A percentile compares a stretch with the other conserved stretches of the same genome.
phyloP scores from a whole-genome alignment of 2,888 invertebrate species.

The Baronia brevicornis region DNA sequence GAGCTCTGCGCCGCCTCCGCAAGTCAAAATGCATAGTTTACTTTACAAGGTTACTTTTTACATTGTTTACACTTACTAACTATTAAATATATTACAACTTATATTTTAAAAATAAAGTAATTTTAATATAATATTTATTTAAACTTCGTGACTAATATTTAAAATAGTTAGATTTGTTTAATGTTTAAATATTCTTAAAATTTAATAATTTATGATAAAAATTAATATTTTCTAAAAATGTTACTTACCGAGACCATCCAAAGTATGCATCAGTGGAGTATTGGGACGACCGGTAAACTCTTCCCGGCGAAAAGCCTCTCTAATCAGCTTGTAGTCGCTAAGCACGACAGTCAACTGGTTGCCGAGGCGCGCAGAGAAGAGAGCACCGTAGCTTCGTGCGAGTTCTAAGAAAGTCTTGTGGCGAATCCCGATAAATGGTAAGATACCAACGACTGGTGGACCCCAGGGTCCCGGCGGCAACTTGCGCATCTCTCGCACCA shows the following conservation, averaged over 20 bases:
- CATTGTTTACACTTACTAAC: too few relatives aligned
- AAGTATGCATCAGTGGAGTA: conserved; percentile 88
- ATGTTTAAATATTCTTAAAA: neutral
- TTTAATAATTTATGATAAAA: neutral
- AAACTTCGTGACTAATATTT: too few relatives aligned
- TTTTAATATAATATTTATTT: neutral
- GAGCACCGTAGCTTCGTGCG: conserved; percentile 84
- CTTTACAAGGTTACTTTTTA: too few relatives aligned
- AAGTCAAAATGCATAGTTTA: conserved; percentile 23
- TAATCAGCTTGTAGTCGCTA: conserved; percentile 89
- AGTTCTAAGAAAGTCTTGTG: conserved; percentile 87
- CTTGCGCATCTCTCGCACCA: conserved; percentile 57
- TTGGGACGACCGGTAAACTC: conserved; percentile 92
- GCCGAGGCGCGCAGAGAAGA: conserved; percentile 88
- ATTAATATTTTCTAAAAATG: neutral
- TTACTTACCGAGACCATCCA: conserved; percentile 92
- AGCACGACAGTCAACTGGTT: conserved; percentile 89
- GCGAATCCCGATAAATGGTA: conserved; percentile 86
- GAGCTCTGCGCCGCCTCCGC: conserved; percentile 41
- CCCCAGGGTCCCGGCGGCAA: conserved; percentile 94
- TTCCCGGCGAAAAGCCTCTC: conserved; percentile 89
- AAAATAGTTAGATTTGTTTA: too few relatives aligned
- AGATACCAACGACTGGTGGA: conserved; percentile 87
- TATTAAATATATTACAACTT: too few relatives aligned
- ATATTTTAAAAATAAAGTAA: neutral